These are phyloP conservation scores for Aspidoscelis tigris DNA, from an alignment of 2,113 vertebrate genomes.

Conservation along the genomic window DNA sequence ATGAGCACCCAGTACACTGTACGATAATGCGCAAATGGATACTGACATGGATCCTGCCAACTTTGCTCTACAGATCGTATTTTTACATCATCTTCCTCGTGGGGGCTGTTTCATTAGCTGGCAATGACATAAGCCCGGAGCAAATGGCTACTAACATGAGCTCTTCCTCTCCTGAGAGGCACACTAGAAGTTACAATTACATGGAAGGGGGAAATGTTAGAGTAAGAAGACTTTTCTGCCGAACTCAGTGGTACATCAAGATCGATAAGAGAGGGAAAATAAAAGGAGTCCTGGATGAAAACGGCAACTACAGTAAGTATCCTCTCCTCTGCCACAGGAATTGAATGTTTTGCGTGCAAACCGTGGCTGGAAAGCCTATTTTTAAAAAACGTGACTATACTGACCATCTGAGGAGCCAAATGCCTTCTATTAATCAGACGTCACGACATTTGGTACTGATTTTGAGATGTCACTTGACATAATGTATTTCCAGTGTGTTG, in stretches of 20 bases:
- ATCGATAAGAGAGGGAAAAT: conserved; percentile 94
- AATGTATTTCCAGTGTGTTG: conserved; percentile 47
- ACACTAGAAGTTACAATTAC: conserved; percentile 97
- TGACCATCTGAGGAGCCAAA: conserved; percentile 38
- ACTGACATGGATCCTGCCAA: conserved; percentile 97
- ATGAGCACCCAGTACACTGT: conserved; percentile 89
- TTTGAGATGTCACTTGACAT: conserved; percentile 69
- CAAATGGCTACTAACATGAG: conserved; percentile 94
- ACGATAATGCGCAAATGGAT: conserved; percentile 99
- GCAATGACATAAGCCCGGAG: conserved; percentile 93
- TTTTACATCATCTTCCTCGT: conserved; percentile 91
- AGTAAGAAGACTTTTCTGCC: conserved; percentile 95
- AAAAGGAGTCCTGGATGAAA: conserved; percentile 92
- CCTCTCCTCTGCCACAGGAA: conserved; percentile 30
- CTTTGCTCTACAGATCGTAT: conserved; percentile 93
- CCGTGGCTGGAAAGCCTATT: background rate
- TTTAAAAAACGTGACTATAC: conserved; percentile 3
- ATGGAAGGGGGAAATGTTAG: conserved; percentile 98
- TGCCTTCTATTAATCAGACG: conserved; percentile 48
- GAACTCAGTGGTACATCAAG: conserved; percentile 97
- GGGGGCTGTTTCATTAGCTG: conserved; percentile 89
- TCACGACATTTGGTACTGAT: conserved; percentile 69
- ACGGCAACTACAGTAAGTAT: conserved; percentile 96
- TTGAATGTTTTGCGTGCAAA: conserved; percentile 8
- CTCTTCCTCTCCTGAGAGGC: conserved; percentile 95